These are phyloP conservation scores for Capitella teleta DNA, from an alignment of 1,140 invertebrate genomes.

Conservation along the genomic window DNA sequence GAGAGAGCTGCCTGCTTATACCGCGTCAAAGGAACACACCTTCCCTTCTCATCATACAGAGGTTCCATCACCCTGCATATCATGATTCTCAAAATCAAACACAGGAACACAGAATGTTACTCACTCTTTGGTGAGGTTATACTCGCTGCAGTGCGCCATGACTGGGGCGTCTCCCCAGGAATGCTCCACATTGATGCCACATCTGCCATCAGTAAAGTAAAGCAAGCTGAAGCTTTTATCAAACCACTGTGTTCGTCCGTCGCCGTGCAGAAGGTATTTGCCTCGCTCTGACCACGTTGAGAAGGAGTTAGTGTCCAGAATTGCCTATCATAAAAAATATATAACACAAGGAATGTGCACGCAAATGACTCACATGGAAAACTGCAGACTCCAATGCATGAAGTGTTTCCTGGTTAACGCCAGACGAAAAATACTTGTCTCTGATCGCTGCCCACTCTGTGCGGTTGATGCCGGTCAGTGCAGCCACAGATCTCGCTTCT, in stretches of 20 bases:
- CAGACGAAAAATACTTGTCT: slow-evolving; percentile 35
- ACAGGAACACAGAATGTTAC: slow-evolving; percentile 12
- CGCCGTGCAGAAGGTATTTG: slow-evolving; percentile 41
- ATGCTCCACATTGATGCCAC: slow-evolving; percentile 48
- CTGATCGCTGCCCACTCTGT: slow-evolving; percentile 42
- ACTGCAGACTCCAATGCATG: slow-evolving; percentile 42
- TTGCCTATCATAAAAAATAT: slow-evolving; percentile 24
- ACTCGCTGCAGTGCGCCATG: slow-evolving; percentile 49
- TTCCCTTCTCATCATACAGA: slow-evolving; percentile 35
- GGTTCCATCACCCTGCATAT: slow-evolving; percentile 32
- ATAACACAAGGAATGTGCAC: background rate
- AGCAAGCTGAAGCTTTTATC: slow-evolving; percentile 45
- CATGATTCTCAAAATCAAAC: background rate
- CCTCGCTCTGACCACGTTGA: slow-evolving; percentile 36
- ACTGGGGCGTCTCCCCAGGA: slow-evolving; percentile 49
- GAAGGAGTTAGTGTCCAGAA: slow-evolving; percentile 32
- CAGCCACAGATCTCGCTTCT: slow-evolving; percentile 35
- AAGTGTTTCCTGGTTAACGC: slow-evolving; percentile 43
- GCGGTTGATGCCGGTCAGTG: slow-evolving; percentile 43
- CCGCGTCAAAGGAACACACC: slow-evolving; percentile 31
- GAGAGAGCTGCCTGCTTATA: slow-evolving; percentile 30
- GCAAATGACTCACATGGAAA: slow-evolving; percentile 36
- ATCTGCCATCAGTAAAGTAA: slow-evolving; percentile 42
- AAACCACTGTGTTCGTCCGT: slow-evolving; percentile 44
- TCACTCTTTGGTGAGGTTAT: slow-evolving; percentile 45